Base-by-base conservation (phyloP, 2,113 vertebrate species). In the Erpornis zantholeuca region DNA sequence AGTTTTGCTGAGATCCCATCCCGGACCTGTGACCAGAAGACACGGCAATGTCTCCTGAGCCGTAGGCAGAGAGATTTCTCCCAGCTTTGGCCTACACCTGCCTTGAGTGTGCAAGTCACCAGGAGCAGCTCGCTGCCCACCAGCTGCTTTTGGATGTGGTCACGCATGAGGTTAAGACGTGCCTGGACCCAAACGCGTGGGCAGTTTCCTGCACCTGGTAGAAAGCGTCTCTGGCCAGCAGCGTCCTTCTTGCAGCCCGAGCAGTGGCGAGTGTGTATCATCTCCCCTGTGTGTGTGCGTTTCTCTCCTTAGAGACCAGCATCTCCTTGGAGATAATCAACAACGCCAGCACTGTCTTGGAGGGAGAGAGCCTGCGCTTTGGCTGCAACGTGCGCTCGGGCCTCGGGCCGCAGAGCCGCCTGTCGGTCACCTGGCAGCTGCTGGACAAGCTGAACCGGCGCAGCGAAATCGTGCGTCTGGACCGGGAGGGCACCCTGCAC, bases 351-450 rank as follows among this genome's bases (percentile, higher is more conserved):
- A 97, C 95, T 94, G 98, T 99, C 77, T 97, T 99, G 25, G 99
- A 99, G 93, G 99, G 99, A 1, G 98, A 99, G 49, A 98, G 96
- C 94, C 98, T 99, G 95, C 98, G 97, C 93, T 96, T 99, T 97
- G 98, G 97, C 93, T 99, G 99, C 97, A 97, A 86, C 3, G 97
- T 99, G 88, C 98, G 98, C 69, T 98, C 98, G 0, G 98, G 97
- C 10, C 82, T 98, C 1, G 94, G 97, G 79, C 95, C 96, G 1
- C 97, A 97, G 35, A 98, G 98, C 82, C 98, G 98, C 14, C 97
- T 99, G 82, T 99, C 99, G 0, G 93, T 99, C 56, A 52, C 96
- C 73, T 99, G 99, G 99, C 98, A 98, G 96, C 98, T 99, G 75
- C 93, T 97, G 65, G 98, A 99, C 96, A 98, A 97, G 92, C 98